These are phyloP conservation scores for Machimus atricapillus DNA, from an alignment of 2,888 invertebrate species.

Conservation along the genomic window DNA sequence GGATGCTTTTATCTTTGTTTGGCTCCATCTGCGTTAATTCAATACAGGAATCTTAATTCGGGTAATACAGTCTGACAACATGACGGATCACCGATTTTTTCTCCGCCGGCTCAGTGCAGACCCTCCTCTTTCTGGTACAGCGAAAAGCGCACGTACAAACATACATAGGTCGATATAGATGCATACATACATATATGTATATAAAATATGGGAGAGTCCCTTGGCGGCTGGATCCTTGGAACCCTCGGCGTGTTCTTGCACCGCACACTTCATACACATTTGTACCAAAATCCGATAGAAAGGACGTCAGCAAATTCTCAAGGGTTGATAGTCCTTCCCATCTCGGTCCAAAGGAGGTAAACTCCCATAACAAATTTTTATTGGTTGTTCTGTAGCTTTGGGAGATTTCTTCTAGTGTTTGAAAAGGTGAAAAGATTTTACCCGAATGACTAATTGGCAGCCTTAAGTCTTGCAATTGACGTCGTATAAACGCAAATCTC, in stretches of 20 bases:
- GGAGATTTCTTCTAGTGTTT: background rate
- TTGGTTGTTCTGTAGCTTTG: background rate
- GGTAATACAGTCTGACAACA: constrained; percentile 64
- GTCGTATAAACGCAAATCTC: background rate
- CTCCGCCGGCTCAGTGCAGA: constrained; percentile 30
- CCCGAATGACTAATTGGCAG: constrained; percentile 7
- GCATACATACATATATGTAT: background rate
- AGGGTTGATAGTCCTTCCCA: constrained; percentile 21
- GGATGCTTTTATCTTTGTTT: constrained; percentile 51
- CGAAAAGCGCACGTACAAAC: background rate
- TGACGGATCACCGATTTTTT: constrained; percentile 62
- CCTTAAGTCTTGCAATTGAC: background rate
- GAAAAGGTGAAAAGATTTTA: constrained; percentile 23
- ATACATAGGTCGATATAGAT: background rate
- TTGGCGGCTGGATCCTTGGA: background rate
- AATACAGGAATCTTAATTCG: constrained; percentile 63
- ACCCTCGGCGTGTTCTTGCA: background rate
- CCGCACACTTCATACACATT: background rate
- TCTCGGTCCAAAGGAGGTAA: background rate
- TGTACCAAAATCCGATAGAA: background rate
- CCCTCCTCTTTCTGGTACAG: constrained; percentile 25
- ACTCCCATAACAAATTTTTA: background rate
- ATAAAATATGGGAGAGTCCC: background rate
- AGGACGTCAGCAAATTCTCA: constrained; percentile 22
- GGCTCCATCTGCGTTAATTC: constrained; percentile 54